phyloP scores from a whole-genome alignment of 1,140 invertebrate genomes.

The Drosophila subobscura region DNA sequence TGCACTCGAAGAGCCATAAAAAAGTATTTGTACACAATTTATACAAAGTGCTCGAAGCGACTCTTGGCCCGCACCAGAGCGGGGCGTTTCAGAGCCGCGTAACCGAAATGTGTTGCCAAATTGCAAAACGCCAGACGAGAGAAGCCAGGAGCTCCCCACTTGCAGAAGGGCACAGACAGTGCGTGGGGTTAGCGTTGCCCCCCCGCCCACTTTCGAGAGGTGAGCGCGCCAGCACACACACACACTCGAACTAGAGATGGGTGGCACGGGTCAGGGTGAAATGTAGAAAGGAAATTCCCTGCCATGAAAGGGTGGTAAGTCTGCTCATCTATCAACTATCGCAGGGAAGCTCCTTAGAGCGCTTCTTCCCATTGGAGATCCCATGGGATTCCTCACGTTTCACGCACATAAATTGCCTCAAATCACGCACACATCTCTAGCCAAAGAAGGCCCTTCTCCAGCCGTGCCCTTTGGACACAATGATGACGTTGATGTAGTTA shows the following conservation, averaged over 20 bases:
- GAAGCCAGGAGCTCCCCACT: background rate
- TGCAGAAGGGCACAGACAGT: slow-evolving; percentile 35
- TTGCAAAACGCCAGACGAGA: slow-evolving; percentile 57
- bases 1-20: slow-evolving; percentile 71
- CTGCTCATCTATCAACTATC: background rate
- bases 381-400: too few species aligned
- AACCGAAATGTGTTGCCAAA: slow-evolving; percentile 81
- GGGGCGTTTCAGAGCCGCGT: slow-evolving; percentile 49
- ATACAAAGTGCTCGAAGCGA: slow-evolving; percentile 75
- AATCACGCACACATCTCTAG: slow-evolving; percentile 37
- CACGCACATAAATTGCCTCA: background rate
- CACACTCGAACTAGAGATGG: slow-evolving; percentile 24
- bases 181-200: slow-evolving; percentile 47
- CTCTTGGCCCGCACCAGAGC: slow-evolving; percentile 15
- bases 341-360: too few species aligned
- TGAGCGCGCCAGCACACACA: background rate
- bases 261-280: background rate
- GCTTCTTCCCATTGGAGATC: too few species aligned
- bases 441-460: slow-evolving; percentile 2
- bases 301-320: slow-evolving; percentile 1
- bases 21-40: slow-evolving; percentile 79
- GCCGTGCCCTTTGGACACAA: slow-evolving; percentile 16
- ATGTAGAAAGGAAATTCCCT: background rate
- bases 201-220: slow-evolving; percentile 5
- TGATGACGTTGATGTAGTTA: slow-evolving; percentile 65